These are phyloP conservation scores for Phyllotreta striolata DNA, from an alignment of 2,888 invertebrate genomes.

Conservation along the genomic window DNA sequence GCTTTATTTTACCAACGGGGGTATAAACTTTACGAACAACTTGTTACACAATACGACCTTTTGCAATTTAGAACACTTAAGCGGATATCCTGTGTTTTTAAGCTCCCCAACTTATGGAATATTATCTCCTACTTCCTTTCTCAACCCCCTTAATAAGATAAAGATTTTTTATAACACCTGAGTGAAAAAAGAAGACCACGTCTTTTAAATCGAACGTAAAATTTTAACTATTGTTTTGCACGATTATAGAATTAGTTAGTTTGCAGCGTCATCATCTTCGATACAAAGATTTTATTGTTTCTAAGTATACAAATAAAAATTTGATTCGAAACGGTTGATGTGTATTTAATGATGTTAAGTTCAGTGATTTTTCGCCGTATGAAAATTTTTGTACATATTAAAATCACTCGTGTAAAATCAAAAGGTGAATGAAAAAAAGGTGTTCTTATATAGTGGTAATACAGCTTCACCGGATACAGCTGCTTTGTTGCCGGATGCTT, in stretches of 20 bases:
- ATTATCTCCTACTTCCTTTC: slow-evolving; percentile 55
- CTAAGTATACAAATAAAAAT: no score
- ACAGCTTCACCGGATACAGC: slow-evolving; percentile 61
- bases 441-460: slow-evolving; percentile 49
- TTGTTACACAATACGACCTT: slow-evolving; percentile 48
- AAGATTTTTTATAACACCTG: slow-evolving; percentile 39
- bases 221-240: no score
- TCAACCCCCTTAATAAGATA: slow-evolving; percentile 43
- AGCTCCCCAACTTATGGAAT: slow-evolving; percentile 56
- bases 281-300: no score
- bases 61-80: slow-evolving; percentile 47
- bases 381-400: slow-evolving; percentile 32
- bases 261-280: no score
- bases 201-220: neutral
- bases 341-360: no score
- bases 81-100: slow-evolving; percentile 57
- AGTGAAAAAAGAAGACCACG: slow-evolving; percentile 26
- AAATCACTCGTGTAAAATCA: slow-evolving; percentile 40
- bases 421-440: slow-evolving; percentile 49
- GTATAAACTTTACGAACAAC: slow-evolving; percentile 41
- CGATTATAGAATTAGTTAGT: no score
- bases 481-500: slow-evolving; percentile 58
- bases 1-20: slow-evolving; percentile 24
- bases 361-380: neutral
- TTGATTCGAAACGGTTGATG: no score